Evolutionary conservation across 2,888 invertebrate genomes (phyloP).

Genomic region (Prostheceraeus crozeri): DNA sequence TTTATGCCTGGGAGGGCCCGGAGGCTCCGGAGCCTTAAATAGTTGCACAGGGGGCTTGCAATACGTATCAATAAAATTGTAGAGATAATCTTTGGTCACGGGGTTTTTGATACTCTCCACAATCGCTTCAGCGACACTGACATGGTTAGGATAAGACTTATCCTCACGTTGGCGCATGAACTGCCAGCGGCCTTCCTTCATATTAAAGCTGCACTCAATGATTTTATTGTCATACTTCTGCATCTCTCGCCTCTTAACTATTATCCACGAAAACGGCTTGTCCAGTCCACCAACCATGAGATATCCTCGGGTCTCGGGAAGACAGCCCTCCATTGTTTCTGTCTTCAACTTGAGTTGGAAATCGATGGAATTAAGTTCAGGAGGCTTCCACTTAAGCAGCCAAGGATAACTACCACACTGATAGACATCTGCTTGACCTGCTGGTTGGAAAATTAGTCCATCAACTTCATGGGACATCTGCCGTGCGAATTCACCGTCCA

Average conservation of each 20-base stretch:
- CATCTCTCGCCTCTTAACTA: conserved; percentile 23
- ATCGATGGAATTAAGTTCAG: conserved; percentile 85
- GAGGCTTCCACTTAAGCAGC: conserved; percentile 95
- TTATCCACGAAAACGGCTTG: conserved; percentile 59
- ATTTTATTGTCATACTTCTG: conserved; percentile 70
- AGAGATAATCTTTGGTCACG: conserved; percentile 72
- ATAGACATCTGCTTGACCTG: conserved; percentile 68
- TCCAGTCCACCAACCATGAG: conserved; percentile 68
- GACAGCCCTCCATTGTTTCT: conserved; percentile 44
- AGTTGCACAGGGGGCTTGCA: no score
- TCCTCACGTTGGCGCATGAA: conserved; percentile 92
- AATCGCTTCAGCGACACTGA: conserved; percentile 73
- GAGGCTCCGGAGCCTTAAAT: no score
- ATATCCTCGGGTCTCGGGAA: conserved; percentile 61
- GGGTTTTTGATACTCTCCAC: conserved; percentile 73
- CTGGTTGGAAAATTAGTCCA: conserved; percentile 92
- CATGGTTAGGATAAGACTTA: conserved; percentile 88
- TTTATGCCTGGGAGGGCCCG: no score
- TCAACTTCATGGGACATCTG: conserved; percentile 86
- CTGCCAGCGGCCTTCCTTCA: conserved; percentile 66
- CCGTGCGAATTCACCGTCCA: conserved; percentile 74
- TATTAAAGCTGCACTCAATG: conserved; percentile 79
- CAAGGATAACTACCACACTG: conserved; percentile 70
- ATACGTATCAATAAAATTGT: conserved; percentile 61
- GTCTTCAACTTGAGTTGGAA: conserved; percentile 71